Evolutionary conservation across 1,140 invertebrate genomes (phyloP).

Genomic region (Halesus radiatus): DNA sequence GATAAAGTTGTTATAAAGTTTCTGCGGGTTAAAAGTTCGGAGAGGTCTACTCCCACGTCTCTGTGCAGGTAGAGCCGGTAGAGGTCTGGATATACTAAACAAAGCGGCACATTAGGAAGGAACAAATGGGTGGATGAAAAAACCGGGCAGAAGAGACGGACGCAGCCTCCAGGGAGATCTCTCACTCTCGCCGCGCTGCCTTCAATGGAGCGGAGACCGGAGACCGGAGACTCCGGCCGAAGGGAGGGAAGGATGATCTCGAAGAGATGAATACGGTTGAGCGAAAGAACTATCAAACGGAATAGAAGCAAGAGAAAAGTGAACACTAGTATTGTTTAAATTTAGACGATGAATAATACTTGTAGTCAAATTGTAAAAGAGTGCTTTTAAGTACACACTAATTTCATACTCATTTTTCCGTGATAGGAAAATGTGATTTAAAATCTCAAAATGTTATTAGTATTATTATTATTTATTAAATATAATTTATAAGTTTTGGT

Average conservation of each 20-base stretch:
- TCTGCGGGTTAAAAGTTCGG: background rate
- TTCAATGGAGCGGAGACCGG: background rate
- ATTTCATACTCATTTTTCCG: too few species aligned
- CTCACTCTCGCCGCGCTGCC: conserved; percentile 8
- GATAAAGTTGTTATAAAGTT: background rate
- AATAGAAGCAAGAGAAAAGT: too few species aligned
- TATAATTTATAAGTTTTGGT: too few species aligned
- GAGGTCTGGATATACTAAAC: conserved; percentile 70
- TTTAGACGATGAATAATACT: too few species aligned
- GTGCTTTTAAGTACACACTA: too few species aligned
- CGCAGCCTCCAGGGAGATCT: conserved; percentile 1
- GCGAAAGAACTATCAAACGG: too few species aligned
- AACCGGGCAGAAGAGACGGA: conserved; percentile 59
- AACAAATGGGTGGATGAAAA: conserved; percentile 70
- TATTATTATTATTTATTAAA: too few species aligned
- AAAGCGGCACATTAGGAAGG: conserved; percentile 72
- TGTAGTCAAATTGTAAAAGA: too few species aligned
- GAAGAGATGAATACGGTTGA: too few species aligned
- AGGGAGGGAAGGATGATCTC: background rate
- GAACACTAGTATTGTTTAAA: too few species aligned
- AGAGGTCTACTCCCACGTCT: conserved; percentile 61
- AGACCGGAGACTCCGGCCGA: background rate
- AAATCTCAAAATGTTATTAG: too few species aligned
- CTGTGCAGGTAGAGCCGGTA: conserved; percentile 70
- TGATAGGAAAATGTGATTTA: too few species aligned